Evolutionary conservation across 2,888 invertebrate genomes (phyloP), one percentile per base, ranked within the genome.

Genomic region (Caenorhabditis japonica): DNA sequence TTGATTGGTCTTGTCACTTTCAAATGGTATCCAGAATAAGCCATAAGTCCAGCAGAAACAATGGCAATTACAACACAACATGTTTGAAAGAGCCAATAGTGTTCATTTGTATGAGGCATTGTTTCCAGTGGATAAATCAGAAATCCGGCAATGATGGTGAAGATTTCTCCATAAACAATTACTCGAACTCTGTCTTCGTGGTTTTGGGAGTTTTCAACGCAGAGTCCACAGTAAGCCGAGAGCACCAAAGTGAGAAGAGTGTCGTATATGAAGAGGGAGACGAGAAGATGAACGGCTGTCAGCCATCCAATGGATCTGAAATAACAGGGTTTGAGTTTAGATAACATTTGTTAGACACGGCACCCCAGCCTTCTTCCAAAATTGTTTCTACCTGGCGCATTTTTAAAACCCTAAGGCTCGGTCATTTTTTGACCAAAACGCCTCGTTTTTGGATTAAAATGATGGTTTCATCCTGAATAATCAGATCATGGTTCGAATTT

Each of bases 211-310:
- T 68, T 72, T 69, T 89, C 89, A 0, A 89, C 85, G 62, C 88
- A 88, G 4, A 89, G 75, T 38, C 88, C 87, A 64, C 88, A 89
- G 34, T 84, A 83, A 0, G 89, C 88, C 7, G 89, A 83, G 12
- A 89, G 55, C 5, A 83, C 86, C 59, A 88, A 88, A 7, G 88
- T 89, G 51, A 88, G 86, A 60, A 89, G 80, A 0, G 88, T 87
- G 73, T 89, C 89, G 77, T 87, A 89, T 44, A 89, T 83, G 76
- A 88, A 89, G 30, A 89, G 80, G 0, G 88, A 79, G 3, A 87
- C 74, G 21, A 89, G 83, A 1, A 89, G 79, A 59, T 89, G 89
- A 5, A 89, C 19, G 2, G 88, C 89, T 8, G 84, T 84, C 0
- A 89, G 60, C 82, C 70, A 72, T 2, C 70, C 71, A 15, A 75